Evolutionary conservation across 2,113 vertebrate species (phyloP), one percentile per base, ranked within the genome.

Genomic region (Arothron firmamentum): DNA sequence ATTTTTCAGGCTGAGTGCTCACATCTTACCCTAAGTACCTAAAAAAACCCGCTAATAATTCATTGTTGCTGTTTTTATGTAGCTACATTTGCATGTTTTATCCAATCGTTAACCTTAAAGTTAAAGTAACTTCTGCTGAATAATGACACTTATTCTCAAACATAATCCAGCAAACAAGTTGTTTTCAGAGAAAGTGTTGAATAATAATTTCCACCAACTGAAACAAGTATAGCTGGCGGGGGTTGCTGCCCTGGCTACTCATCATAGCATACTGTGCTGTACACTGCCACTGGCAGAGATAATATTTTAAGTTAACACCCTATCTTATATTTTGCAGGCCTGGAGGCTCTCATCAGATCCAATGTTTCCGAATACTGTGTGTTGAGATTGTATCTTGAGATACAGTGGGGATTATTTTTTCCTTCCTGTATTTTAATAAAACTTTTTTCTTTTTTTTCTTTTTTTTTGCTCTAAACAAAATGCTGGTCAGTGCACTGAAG

Each of bases 241-340:
- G 21, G 18, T 50, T n/a, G 14, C 46, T 56, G 56, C 51, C 18
- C 53, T 52, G 52, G 52, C 69, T 45, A 19, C 62, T 51, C 57
- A 53, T 59, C 50, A 64, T 50, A 31, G 42, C 51, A 72, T 31
- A 31, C 13, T 61, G 23, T 56, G 2, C 70, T 61, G 52, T 41
- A n/a, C 31, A 14, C 17, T 43, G 12, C 31, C 59, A 17, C 45
- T 51, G 51, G 34, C 23, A 20, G 28, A 60, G 25, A 48, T 60
- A 52, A 59, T 34, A 58, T 74, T 74, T 59, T 38, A 50, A 31
- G 56, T 48, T 42, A 18, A 69, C 23, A 45, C 48, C 15, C 20
- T 8, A 14, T 17, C 6, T 55, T 53, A 38, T 11, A 38, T 38
- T 54, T 31, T 5, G 21, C 57, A 16, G 16, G n/a, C 47, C 63